These are phyloP conservation scores for Silurus lanzhouensis DNA, from an alignment of 2,797 vertebrate species.

Conservation along the genomic window DNA sequence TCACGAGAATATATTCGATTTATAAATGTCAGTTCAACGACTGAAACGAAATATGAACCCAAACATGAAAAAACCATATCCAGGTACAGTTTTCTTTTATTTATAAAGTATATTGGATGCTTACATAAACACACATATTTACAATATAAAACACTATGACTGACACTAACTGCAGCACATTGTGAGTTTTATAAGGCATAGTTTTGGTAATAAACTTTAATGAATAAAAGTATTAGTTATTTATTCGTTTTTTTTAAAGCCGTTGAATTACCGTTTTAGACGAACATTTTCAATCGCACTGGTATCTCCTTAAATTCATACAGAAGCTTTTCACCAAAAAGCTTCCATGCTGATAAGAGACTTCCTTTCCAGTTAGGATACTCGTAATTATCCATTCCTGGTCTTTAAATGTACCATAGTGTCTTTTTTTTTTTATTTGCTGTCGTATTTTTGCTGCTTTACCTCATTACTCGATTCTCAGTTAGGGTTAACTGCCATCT, in stretches of 20 bases:
- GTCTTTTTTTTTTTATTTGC: background rate
- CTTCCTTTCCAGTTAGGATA: background rate
- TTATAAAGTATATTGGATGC: background rate
- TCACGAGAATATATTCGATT: background rate
- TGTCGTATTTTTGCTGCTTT: background rate
- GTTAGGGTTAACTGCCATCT: no score
- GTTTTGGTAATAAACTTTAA: constrained; percentile 19
- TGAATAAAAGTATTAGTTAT: constrained; percentile 11
- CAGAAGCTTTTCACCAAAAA: background rate
- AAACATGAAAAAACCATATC: background rate
- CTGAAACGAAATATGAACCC: background rate
- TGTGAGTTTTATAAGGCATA: constrained; percentile 37
- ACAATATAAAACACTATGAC: constrained; percentile 18
- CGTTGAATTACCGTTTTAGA: background rate
- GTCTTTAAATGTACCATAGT: background rate
- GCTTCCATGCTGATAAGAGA: background rate
- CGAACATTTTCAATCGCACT: background rate
- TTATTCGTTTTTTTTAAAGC: background rate
- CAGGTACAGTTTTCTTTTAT: background rate
- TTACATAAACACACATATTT: constrained; percentile 13
- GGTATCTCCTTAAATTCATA: background rate
- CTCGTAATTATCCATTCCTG: background rate
- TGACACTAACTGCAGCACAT: constrained; percentile 24
- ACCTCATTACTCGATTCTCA: background rate
- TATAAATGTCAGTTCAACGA: background rate